These are phyloP conservation scores for Alsophila aescularia DNA, from an alignment of 2,888 invertebrate genomes.

Conservation along the genomic window DNA sequence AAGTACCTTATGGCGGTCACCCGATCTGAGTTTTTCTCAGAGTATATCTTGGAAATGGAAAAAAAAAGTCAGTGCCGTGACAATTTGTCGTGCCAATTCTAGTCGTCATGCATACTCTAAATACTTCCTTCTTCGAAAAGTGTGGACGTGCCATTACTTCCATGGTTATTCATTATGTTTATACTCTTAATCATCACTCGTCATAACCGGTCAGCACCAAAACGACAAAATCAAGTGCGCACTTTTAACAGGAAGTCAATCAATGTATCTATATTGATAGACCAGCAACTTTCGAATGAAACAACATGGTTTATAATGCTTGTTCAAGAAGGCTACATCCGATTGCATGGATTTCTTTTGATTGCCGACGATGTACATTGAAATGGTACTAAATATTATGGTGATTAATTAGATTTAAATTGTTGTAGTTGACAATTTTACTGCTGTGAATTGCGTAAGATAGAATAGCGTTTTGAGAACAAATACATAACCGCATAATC, in stretches of 20 bases:
- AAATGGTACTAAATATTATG: slow-evolving; percentile 20
- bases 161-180: too few species aligned
- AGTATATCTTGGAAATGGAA: too few species aligned
- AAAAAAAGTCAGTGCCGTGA: too few species aligned
- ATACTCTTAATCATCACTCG: background rate
- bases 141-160: too few species aligned
- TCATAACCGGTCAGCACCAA: slow-evolving; percentile 8
- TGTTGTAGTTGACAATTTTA: slow-evolving; percentile 29
- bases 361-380: slow-evolving; percentile 51
- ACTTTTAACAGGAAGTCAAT: slow-evolving; percentile 66
- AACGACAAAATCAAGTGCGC: slow-evolving; percentile 29
- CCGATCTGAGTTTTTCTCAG: too few species aligned
- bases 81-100: too few species aligned
- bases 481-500: too few species aligned
- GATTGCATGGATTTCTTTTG: slow-evolving; percentile 41
- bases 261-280: slow-evolving; percentile 66
- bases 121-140: too few species aligned
- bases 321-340: slow-evolving; percentile 46
- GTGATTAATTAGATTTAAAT: slow-evolving; percentile 24
- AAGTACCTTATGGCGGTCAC: too few species aligned
- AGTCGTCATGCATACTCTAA: too few species aligned
- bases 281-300: slow-evolving; percentile 63
- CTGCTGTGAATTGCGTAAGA: background rate
- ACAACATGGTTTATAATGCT: slow-evolving; percentile 44
- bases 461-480: background rate